Percentiles rank a stretch among this genome's conserved stretches.
phyloP scores from a whole-genome alignment of 2,797 vertebrate genomes.

The Poecilia wingei region DNA sequence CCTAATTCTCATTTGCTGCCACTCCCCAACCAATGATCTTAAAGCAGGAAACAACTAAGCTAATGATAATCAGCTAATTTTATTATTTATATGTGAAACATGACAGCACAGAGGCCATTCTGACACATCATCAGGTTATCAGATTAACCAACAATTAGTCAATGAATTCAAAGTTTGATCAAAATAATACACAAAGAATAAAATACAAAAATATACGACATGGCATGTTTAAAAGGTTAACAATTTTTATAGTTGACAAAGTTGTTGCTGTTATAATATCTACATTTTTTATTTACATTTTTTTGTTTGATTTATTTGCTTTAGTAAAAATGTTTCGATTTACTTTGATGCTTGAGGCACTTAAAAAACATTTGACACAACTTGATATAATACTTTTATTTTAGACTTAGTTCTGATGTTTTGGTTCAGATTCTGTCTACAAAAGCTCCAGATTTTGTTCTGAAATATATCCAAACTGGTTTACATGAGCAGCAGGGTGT shows the following conservation, averaged over 20 bases:
- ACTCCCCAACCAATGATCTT: not conserved
- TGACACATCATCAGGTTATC: not conserved
- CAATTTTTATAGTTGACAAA: not conserved
- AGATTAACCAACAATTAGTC: slow-evolving; percentile 1
- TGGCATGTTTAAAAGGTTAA: not conserved
- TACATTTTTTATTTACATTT: not conserved
- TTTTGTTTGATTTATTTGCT: not conserved
- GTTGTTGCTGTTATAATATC: not conserved
- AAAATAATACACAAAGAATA: not conserved
- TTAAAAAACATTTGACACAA: not conserved
- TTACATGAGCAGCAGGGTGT: slow-evolving; percentile 42
- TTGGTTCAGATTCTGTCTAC: not conserved
- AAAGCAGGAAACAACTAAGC: slow-evolving; percentile 5
- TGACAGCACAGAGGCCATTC: not conserved
- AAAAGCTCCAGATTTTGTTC: not conserved
- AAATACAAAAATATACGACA: not conserved
- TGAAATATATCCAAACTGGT: not conserved
- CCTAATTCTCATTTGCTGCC: slow-evolving; percentile 3
- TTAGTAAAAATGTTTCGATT: not conserved
- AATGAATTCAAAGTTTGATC: not conserved
- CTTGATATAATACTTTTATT: not conserved
- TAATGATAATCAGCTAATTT: not conserved
- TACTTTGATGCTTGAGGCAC: not conserved
- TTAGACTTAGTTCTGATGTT: not conserved
- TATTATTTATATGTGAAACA: not conserved